phyloP scores from a whole-genome alignment of 2,888 invertebrate genomes.

The Cylindroiulus punctatus region DNA sequence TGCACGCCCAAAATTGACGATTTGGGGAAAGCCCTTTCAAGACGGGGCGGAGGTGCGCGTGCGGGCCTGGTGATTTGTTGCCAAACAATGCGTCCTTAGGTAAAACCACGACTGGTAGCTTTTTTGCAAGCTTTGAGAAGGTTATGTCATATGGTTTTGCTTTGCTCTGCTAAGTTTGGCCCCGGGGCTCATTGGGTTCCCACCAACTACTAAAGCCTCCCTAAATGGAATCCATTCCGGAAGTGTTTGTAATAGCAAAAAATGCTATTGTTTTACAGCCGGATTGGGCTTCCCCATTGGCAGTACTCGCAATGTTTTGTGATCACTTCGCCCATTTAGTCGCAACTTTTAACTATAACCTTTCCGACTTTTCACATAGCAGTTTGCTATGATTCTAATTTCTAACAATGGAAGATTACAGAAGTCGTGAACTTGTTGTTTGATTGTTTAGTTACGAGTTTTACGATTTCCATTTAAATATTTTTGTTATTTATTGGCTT shows the following conservation, averaged over 20 bases:
- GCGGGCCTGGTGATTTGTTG: background rate
- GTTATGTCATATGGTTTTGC: background rate
- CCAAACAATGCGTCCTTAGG: background rate
- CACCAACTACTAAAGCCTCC: background rate
- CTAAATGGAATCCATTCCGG: background rate
- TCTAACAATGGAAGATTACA: no score
- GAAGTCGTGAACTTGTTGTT: no score
- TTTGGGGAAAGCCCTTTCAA: background rate
- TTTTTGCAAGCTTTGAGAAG: background rate
- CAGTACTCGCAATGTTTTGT: background rate
- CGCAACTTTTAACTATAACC: no score
- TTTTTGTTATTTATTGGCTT: background rate
- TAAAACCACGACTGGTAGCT: background rate
- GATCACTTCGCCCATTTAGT: no score
- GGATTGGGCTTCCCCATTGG: slow-evolving; percentile 12
- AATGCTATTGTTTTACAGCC: background rate
- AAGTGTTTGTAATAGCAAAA: background rate
- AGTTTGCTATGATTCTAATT: no score
- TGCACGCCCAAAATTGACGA: background rate
- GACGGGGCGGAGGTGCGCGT: background rate
- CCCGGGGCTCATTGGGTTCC: background rate
- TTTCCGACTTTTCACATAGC: no score
- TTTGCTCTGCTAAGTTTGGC: background rate
- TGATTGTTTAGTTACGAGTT: background rate
- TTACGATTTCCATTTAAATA: background rate